Percentiles rank a stretch among this genome's conserved stretches.
phyloP scores from a whole-genome alignment of 2,113 vertebrate species.

The Pipra filicauda region DNA sequence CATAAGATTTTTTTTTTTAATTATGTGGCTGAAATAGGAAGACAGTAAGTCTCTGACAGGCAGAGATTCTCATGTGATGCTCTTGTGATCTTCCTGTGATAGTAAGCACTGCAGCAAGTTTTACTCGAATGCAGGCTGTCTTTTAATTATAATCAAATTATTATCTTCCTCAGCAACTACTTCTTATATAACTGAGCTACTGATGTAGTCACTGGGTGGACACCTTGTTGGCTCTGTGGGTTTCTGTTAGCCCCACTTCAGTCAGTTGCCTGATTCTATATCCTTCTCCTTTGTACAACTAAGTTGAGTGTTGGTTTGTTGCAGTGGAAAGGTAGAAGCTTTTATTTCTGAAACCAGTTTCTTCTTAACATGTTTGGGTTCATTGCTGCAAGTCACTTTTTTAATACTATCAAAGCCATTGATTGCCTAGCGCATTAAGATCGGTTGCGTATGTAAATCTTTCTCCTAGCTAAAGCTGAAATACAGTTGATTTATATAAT shows the following conservation, averaged over 20 bases:
- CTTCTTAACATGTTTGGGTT: not conserved
- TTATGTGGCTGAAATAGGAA: not conserved
- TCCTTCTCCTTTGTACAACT: not conserved
- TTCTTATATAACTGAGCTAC: not conserved
- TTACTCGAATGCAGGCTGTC: not conserved
- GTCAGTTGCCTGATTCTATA: not conserved
- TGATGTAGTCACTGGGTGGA: not conserved
- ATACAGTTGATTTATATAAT: not conserved
- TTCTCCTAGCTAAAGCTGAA: not conserved
- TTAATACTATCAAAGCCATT: not conserved
- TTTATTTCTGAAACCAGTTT: not conserved
- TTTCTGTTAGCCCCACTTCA: not conserved
- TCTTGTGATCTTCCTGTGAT: not conserved
- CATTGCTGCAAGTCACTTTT: not conserved
- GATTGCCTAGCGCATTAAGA: not conserved
- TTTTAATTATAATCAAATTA: not conserved
- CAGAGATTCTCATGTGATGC: not conserved
- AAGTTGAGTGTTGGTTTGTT: not conserved
- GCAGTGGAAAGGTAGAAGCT: not conserved
- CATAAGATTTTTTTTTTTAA: not conserved
- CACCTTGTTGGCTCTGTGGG: not conserved
- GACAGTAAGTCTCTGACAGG: not conserved
- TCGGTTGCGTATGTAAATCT: not conserved
- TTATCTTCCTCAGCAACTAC: not conserved
- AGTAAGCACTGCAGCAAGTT: not conserved